A percentile compares a stretch with the other conserved stretches of the same genome.
Conservation (phyloP, 2,888 invertebrate species). For the Cistogaster globosa region DNA sequence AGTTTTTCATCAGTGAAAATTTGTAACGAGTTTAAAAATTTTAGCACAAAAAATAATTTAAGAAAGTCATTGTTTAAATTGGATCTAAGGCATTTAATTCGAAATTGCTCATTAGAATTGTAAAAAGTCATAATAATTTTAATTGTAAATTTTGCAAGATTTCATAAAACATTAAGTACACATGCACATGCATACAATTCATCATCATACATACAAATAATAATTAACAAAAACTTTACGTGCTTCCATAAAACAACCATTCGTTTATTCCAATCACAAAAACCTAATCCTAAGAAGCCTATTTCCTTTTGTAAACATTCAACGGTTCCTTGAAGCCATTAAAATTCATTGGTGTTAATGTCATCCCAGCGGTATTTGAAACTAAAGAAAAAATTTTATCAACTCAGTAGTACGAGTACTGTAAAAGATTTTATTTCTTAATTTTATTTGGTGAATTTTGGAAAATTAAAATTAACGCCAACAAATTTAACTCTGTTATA, state of each 20-base stretch:
- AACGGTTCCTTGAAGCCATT: constrained; percentile 13
- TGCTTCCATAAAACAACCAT: background rate
- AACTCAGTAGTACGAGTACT: too few relatives aligned
- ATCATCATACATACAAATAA: background rate
- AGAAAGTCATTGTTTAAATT: too few relatives aligned
- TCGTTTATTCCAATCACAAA: background rate
- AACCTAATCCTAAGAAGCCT: constrained; percentile 13
- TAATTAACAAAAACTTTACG: background rate
- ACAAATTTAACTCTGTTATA: too few relatives aligned
- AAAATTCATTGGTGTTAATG: constrained; percentile 23
- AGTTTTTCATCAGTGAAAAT: too few relatives aligned
- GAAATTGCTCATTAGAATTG: constrained; percentile 16
- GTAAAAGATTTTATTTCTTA: too few relatives aligned
- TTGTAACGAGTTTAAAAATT: too few relatives aligned
- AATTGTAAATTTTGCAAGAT: constrained; percentile 62
- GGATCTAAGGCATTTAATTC: constrained; percentile 63
- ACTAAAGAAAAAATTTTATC: background rate
- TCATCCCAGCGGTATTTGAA: constrained; percentile 4
- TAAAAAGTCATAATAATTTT: constrained; percentile 59
- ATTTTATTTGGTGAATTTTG: too few relatives aligned
- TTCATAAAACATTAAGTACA: constrained; percentile 26
- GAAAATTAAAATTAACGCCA: too few relatives aligned
- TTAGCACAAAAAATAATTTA: too few relatives aligned
- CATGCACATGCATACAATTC: constrained; percentile 22
- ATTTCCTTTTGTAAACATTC: background rate